Base-by-base conservation (phyloP, 30 jellyfish, hydroid and myxozoan genomes). In the Cassiopea xamachana region DNA sequence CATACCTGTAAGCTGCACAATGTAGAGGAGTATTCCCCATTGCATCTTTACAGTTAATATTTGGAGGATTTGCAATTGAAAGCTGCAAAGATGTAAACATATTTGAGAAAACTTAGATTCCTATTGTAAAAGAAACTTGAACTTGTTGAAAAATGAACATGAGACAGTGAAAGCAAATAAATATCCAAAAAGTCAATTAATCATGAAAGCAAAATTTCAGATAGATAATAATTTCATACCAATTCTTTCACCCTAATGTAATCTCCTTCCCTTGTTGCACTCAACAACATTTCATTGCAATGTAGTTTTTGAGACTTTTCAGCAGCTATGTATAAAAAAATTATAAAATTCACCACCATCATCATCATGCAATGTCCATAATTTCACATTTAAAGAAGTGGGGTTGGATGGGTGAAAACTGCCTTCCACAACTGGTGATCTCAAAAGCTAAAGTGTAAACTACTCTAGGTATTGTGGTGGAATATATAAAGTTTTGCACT, bases 21-120 rank as follows among this genome's bases (percentile, higher is more conserved):
- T 96, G 99, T 74, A 96, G 89, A 39, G 99, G 97, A 18, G 99
- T 96, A 84, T 96, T 96, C n/a, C 99, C 99, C 95, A 96, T 91
- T 75, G 93, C 46, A 73, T 96, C 97, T 77, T 87, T 93, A 75
- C 98, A 92, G 87, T 96, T 96, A 75, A 96, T 96, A 75, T 90
- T 96, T 62, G 99, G 99, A 1, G 99, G 99, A 44, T 67, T 89
- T 17, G 97, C 14, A 47, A 97, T 81, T 48, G 96, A 62, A 64
- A 95, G 94, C 99, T 96, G 74, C 67, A 47, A 80, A 58, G n/a
- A 5, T 3, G 75, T 13, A 48, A 69, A 64, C 48, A 64, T 27
- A 27, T 27, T 27, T 27, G 39, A 27, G 39, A 27, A 27, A 49
- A 86, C 60, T 15, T 50, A 55, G 44, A 47, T n/a, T 45, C 50